Evolutionary conservation across 2,797 vertebrate species (phyloP), one percentile per base, ranked within the genome.

Genomic region (Sciaenops ocellatus): DNA sequence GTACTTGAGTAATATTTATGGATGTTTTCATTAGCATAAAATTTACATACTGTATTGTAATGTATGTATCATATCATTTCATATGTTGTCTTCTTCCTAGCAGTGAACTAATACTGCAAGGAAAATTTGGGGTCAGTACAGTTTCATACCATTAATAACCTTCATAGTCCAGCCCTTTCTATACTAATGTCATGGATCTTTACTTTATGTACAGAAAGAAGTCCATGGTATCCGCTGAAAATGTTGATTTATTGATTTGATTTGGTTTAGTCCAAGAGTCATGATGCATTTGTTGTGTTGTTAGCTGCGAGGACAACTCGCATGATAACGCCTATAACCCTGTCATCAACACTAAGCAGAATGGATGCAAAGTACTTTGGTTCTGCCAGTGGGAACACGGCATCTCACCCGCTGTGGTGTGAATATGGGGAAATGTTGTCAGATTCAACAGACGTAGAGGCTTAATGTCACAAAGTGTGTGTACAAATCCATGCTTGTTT

Each of bases 301-400:
- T 82, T 70, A 26, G 63, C 64, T 1, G 2, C 5, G 7, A 71
- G 41, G 64, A 84, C 64, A 86, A 18, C 65, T 74, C 64, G 47
- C 78, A 68, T 51, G 69, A 69, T 47, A 79, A 81, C 84, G 71
- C 41, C 48, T 28, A 34, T 64, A 74, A 76, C 65, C 51, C 64
- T 69, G 76, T 83, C 85, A 86, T 71, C 76, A 57, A 54, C 74
- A 56, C 73, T 0, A 56, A 85, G 76, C 78, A 82, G 70, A 85
- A 79, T 3, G 76, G 52, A 86, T 70, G 78, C 64, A 76, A 71
- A 87, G 60, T 30, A 34, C 73, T 77, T 68, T 30, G 42, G 66
- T 68, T 51, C 54, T 69, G 69, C 67, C 76, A 63, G 76, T 16
- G 59, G 76, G 83, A 90, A 85, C 82, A 56, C 5, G 20, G 73